phyloP scores from a whole-genome alignment of 2,888 invertebrate species.

The Lottia gigantea region DNA sequence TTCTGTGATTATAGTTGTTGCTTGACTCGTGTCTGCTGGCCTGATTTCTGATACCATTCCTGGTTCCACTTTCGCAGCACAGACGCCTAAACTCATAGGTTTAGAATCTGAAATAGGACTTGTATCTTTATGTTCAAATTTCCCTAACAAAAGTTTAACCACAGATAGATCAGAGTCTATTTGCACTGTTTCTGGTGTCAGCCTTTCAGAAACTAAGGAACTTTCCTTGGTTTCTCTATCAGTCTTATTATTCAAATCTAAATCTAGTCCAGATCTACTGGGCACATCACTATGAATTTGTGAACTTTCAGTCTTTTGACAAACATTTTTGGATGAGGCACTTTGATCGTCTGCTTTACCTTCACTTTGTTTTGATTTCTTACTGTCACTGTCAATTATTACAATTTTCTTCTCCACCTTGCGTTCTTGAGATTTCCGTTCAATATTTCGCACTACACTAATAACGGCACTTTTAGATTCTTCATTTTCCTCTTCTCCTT shows the following conservation, averaged over 20 bases:
- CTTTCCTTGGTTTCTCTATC: background rate
- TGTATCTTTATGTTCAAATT: conserved; percentile 38
- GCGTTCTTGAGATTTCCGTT: conserved; percentile 33
- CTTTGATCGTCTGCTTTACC: conserved; percentile 1
- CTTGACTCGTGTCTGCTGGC: background rate
- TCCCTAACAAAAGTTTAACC: conserved; percentile 44
- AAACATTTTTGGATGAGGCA: conserved; percentile 15
- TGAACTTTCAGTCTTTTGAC: conserved; percentile 9
- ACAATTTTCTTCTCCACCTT: conserved; percentile 37
- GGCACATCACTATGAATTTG: background rate
- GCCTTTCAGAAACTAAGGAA: background rate
- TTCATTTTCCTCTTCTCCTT: conserved; percentile 28
- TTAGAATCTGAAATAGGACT: conserved; percentile 13
- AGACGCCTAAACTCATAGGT: background rate
- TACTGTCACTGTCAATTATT: conserved; percentile 42
- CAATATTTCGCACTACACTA: conserved; percentile 50
- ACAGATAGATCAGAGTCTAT: conserved; percentile 24
- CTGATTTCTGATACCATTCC: background rate
- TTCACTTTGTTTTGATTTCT: conserved; percentile 11
- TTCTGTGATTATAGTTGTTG: background rate
- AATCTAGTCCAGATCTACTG: background rate
- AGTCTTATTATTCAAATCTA: background rate
- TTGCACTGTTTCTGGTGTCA: background rate
- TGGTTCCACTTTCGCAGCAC: background rate
- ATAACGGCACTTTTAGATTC: conserved; percentile 42